Percentiles rank a stretch among this genome's conserved stretches.
phyloP scores from a whole-genome alignment of 2,113 vertebrate species.

The Macaca nemestrina region DNA sequence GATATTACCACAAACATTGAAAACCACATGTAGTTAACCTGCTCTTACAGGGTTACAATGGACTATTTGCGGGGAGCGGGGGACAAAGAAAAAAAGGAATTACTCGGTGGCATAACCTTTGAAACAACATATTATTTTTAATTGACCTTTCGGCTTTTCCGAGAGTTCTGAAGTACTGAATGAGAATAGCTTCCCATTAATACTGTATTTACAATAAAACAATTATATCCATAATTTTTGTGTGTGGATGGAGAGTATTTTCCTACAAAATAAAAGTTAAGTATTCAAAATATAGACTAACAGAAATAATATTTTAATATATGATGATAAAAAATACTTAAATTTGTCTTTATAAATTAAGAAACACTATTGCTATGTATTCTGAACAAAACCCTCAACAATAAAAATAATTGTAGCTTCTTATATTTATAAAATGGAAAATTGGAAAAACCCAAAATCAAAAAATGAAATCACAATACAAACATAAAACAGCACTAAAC shows the following conservation, averaged over 20 bases:
- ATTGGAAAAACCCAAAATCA: rapidly evolving
- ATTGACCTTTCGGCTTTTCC: neutral
- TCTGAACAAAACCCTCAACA: neutral
- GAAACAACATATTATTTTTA: neutral
- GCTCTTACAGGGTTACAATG: neutral
- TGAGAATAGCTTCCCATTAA: neutral
- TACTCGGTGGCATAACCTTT: neutral
- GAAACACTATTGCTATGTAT: neutral
- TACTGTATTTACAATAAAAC: neutral
- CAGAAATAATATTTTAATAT: neutral
- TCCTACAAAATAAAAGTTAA: neutral
- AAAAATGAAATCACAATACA: neutral
- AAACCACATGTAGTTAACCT: neutral
- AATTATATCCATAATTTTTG: neutral
- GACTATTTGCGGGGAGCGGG: rapidly evolving
- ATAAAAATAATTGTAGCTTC: neutral
- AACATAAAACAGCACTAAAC: neutral
- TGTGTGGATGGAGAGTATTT: neutral
- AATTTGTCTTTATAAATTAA: neutral
- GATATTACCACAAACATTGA: neutral
- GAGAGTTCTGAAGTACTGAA: neutral
- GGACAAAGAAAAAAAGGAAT: neutral
- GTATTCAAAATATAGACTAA: neutral
- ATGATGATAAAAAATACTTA: neutral
- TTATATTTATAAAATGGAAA: neutral